Evolutionary conservation across 1,140 invertebrate species (phyloP).

Genomic region (Drosophila rhopaloa): DNA sequence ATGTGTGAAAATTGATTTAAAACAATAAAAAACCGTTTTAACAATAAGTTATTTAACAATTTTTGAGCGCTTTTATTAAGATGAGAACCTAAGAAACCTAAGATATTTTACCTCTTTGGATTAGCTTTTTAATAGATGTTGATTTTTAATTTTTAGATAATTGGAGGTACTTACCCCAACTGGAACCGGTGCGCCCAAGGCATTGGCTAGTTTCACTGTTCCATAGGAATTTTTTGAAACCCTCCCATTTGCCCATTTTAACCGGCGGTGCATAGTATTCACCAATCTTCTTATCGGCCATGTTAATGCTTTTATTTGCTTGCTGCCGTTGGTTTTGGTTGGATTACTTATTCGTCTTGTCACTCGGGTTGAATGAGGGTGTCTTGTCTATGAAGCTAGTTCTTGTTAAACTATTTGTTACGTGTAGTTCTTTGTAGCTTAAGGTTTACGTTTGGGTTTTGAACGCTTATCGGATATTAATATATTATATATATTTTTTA

Average conservation of each 20-base stretch:
- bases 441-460: constrained; percentile 46
- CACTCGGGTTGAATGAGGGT: constrained; percentile 47
- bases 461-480: constrained; percentile 66
- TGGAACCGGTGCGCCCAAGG: constrained; percentile 93
- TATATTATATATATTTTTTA: constrained; percentile 54
- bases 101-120: neutral
- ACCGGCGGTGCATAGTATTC: constrained; percentile 92
- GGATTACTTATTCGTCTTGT: constrained; percentile 38
- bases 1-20: too few relatives aligned
- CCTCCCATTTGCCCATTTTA: constrained; percentile 93
- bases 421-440: constrained; percentile 47
- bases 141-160: too few relatives aligned
- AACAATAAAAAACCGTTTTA: too few relatives aligned
- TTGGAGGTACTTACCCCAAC: constrained; percentile 91
- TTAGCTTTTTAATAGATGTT: neutral
- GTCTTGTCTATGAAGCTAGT: constrained; percentile 61
- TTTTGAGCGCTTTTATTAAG: neutral
- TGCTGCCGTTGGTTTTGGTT: constrained; percentile 25
- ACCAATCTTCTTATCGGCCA: constrained; percentile 91
- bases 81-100: too few relatives aligned
- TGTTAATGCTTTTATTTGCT: constrained; percentile 76
- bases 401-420: constrained; percentile 54
- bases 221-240: constrained; percentile 93
- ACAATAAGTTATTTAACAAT: too few relatives aligned
- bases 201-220: constrained; percentile 95